These are phyloP conservation scores for Lates japonicus DNA, from an alignment of 2,797 vertebrate genomes.

Conservation along the genomic window DNA sequence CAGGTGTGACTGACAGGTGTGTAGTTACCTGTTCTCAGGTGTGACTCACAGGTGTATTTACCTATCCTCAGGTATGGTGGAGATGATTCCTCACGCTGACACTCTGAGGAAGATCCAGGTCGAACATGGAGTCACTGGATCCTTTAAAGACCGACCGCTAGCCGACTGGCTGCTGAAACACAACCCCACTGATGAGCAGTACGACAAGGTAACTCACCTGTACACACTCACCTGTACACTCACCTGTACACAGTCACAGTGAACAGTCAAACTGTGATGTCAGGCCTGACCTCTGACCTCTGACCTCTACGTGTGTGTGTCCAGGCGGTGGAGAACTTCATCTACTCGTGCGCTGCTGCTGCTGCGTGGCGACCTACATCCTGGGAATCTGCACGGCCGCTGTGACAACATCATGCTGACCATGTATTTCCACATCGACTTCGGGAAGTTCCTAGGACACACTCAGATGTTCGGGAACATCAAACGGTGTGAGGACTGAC, in stretches of 20 bases:
- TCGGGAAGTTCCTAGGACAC: slow-evolving; percentile 96
- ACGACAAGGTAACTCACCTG: slow-evolving; percentile 90
- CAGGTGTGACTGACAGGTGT: background rate
- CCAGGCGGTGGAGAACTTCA: slow-evolving; percentile 98
- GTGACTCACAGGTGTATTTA: too few relatives aligned
- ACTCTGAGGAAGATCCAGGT: slow-evolving; percentile 98
- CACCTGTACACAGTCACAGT: background rate
- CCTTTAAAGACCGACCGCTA: slow-evolving; percentile 95
- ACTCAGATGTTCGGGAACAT: slow-evolving; percentile 99
- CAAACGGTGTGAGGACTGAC: slow-evolving; percentile 88
- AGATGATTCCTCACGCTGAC: slow-evolving; percentile 97
- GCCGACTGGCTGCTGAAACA: slow-evolving; percentile 98
- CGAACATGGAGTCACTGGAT: slow-evolving; percentile 96
- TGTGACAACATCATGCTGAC: slow-evolving; percentile 99
- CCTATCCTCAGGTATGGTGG: slow-evolving; percentile 99
- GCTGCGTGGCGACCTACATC: slow-evolving; percentile 97
- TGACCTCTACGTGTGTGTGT: background rate
- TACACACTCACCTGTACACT: background rate
- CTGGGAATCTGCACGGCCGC: slow-evolving; percentile 97
- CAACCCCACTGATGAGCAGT: slow-evolving; percentile 94
- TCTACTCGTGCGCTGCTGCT: slow-evolving; percentile 97
- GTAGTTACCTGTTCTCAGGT: slow-evolving; percentile 17
- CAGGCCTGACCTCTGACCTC: background rate
- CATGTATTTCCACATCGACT: slow-evolving; percentile 99
- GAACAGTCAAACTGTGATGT: too few relatives aligned